A percentile compares a stretch with the other conserved stretches of the same genome.
Conservation (phyloP, 2,888 invertebrate species). For the Caenorhabditis plicata region DNA sequence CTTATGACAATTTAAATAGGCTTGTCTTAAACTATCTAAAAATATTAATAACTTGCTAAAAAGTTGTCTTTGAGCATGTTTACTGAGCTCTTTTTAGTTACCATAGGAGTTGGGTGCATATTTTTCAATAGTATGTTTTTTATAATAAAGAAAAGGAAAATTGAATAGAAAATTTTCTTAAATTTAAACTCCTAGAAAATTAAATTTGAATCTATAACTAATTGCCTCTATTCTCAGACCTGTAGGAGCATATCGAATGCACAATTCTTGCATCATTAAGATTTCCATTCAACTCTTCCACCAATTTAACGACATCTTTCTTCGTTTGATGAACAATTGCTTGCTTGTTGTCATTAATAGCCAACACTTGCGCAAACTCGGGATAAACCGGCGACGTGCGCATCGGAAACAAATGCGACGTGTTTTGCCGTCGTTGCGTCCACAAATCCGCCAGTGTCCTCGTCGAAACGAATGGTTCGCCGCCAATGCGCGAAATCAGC, state of each 20-base stretch:
- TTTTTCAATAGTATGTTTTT: no score
- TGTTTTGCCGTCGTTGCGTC: constrained; percentile 13
- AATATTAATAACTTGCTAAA: no score
- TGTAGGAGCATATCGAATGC: constrained; percentile 33
- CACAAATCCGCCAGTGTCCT: constrained; percentile 19
- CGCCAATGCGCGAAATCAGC: neutral
- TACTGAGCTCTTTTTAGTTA: no score
- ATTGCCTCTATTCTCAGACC: constrained; percentile 7
- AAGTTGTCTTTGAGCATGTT: no score
- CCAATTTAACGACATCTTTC: no score
- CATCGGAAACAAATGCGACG: constrained; percentile 22
- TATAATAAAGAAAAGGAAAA: no score
- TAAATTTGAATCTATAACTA: no score
- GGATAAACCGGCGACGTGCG: constrained; percentile 26
- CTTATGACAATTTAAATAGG: no score
- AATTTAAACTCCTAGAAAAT: no score
- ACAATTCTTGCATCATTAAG: constrained; percentile 12
- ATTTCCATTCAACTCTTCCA: constrained; percentile 8
- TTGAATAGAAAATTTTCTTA: no score
- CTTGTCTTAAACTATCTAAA: no score
- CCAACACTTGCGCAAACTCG: constrained; percentile 21
- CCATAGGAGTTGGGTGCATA: no score
- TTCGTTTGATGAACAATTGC: constrained; percentile 21
- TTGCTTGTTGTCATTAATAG: constrained; percentile 7
- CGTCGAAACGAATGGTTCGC: neutral